phyloP scores from a whole-genome alignment of 2,888 invertebrate species.

The Philopedon plagiatum region DNA sequence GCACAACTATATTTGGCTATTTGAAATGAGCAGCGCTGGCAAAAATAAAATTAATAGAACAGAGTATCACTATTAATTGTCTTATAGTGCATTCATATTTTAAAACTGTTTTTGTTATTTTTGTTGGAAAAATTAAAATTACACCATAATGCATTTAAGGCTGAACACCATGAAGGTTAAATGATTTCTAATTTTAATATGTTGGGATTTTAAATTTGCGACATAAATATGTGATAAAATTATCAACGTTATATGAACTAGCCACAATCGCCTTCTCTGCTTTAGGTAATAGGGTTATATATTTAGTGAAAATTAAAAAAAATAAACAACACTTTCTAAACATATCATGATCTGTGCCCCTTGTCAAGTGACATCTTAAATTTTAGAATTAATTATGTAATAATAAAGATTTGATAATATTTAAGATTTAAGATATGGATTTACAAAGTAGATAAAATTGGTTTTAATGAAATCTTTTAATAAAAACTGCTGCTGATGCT shows the following conservation, averaged over 20 bases:
- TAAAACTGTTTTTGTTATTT: too few relatives aligned
- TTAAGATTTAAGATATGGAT: slow-evolving; percentile 67
- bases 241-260: slow-evolving; percentile 68
- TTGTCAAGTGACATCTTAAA: slow-evolving; percentile 76
- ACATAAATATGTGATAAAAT: slow-evolving; percentile 66
- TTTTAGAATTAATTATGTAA: slow-evolving; percentile 67
- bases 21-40: too few relatives aligned
- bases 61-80: too few relatives aligned
- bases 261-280: slow-evolving; percentile 72
- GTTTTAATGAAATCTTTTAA: slow-evolving; percentile 51
- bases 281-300: slow-evolving; percentile 71
- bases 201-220: slow-evolving; percentile 30
- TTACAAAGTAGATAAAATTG: slow-evolving; percentile 62
- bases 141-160: neutral
- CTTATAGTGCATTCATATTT: too few relatives aligned
- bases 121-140: too few relatives aligned
- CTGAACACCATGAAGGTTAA: neutral
- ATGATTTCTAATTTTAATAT: slow-evolving; percentile 12
- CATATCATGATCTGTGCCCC: slow-evolving; percentile 87
- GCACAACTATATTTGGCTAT: too few relatives aligned
- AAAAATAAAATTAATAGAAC: too few relatives aligned
- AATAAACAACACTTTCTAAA: slow-evolving; percentile 83
- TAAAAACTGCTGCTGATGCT: slow-evolving; percentile 43
- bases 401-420: slow-evolving; percentile 70
- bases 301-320: slow-evolving; percentile 50